These are phyloP conservation scores for Campoletis raptor DNA, from an alignment of 2,888 invertebrate genomes.

Conservation along the genomic window DNA sequence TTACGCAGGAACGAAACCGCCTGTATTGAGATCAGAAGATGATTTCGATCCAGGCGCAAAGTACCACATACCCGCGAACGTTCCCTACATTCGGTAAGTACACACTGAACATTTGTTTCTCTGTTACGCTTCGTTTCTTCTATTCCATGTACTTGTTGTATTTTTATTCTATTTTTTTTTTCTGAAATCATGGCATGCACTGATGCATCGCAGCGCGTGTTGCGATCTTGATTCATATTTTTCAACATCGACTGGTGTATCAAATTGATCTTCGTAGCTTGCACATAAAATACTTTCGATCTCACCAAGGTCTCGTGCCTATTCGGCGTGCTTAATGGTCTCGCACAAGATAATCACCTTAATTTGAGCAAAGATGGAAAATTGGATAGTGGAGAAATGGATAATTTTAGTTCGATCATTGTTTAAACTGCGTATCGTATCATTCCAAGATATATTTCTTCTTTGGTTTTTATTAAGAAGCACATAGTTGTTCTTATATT, in stretches of 20 bases:
- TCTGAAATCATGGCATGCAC: not conserved
- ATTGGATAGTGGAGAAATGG: slow-evolving; percentile 5
- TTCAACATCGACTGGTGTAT: slow-evolving; percentile 17
- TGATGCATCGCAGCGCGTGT: slow-evolving; percentile 17
- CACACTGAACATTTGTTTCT: slow-evolving; percentile 22
- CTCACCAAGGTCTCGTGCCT: slow-evolving; percentile 10
- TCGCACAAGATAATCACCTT: not conserved
- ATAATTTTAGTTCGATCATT: not conserved
- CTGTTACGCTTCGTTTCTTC: slow-evolving; percentile 7
- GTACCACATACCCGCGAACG: slow-evolving; percentile 96
- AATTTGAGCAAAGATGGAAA: slow-evolving; percentile 1
- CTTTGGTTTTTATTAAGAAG: slow-evolving; percentile 82
- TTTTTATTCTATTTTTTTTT: not conserved
- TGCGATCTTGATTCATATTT: slow-evolving; percentile 44
- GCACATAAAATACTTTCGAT: slow-evolving; percentile 31
- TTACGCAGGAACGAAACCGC: slow-evolving; percentile 94
- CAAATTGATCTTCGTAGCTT: slow-evolving; percentile 38
- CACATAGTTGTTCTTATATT: slow-evolving; percentile 51
- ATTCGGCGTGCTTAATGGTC: slow-evolving; percentile 19
- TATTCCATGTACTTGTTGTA: not conserved
- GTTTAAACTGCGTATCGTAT: slow-evolving; percentile 11
- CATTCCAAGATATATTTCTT: slow-evolving; percentile 72
- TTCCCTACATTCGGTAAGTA: slow-evolving; percentile 95
- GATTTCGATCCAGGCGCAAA: slow-evolving; percentile 98
- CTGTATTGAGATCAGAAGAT: slow-evolving; percentile 92